Evolutionary conservation across 2,888 invertebrate genomes (phyloP).

Genomic region (Spilosoma lubricipeda): DNA sequence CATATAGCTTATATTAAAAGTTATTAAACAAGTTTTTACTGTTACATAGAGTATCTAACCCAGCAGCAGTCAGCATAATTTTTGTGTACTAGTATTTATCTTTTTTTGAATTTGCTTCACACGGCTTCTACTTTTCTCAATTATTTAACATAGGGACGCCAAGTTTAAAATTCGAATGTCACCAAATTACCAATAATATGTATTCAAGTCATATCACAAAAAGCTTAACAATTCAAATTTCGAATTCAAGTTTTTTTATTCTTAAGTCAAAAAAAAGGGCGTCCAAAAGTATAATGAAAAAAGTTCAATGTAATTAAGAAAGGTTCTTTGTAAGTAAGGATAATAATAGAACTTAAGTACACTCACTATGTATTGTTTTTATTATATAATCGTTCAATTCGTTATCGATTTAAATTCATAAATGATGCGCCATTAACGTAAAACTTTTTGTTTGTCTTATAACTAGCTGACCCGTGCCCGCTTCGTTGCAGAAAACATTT

Average conservation of each 20-base stretch:
- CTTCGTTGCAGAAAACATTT: no score
- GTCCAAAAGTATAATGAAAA: background rate
- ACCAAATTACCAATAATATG: background rate
- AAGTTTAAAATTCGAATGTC: background rate
- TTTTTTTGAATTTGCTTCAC: background rate
- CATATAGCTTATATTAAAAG: background rate
- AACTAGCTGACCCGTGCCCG: no score
- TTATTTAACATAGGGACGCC: background rate
- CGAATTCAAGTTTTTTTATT: background rate
- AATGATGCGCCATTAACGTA: background rate
- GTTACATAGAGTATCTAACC: no score
- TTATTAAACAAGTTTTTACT: background rate
- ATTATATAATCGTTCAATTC: no score
- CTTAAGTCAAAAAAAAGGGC: background rate
- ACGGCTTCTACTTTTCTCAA: background rate
- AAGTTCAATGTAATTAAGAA: background rate
- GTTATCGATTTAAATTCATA: no score
- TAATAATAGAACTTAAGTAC: no score
- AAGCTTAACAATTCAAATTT: background rate
- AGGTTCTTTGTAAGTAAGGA: background rate
- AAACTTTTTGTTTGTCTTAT: background rate
- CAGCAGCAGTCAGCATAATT: background rate
- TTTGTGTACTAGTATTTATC: background rate
- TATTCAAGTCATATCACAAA: background rate
- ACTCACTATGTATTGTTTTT: no score